phyloP scores from a whole-genome alignment of 2,888 invertebrate genomes.

The Buathra laborator region DNA sequence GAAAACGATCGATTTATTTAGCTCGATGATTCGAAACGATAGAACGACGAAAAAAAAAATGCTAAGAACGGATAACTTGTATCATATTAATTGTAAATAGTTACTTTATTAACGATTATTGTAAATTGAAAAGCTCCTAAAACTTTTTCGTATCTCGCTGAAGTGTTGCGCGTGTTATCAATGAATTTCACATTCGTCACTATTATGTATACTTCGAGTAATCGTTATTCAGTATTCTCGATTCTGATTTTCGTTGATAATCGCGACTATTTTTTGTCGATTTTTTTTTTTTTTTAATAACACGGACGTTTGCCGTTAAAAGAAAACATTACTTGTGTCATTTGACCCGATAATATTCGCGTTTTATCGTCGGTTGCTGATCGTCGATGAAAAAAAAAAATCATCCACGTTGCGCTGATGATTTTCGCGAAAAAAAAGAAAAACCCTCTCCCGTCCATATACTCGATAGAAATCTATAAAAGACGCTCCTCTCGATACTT shows the following conservation, averaged over 20 bases:
- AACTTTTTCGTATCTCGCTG: constrained; percentile 12
- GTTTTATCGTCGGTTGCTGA: constrained; percentile 11
- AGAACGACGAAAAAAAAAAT: constrained; percentile 10
- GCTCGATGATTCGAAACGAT: constrained; percentile 38
- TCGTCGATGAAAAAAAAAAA: background rate
- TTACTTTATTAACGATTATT: constrained; percentile 55
- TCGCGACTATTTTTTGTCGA: constrained; percentile 1
- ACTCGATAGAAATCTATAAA: background rate
- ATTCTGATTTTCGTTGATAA: constrained; percentile 44
- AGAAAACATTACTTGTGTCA: background rate
- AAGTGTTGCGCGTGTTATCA: constrained; percentile 31
- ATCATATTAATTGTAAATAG: constrained; percentile 69
- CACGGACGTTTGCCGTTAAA: background rate
- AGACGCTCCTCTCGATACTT: background rate
- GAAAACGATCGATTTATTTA: constrained; percentile 21
- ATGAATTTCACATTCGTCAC: constrained; percentile 36
- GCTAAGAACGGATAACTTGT: constrained; percentile 45
- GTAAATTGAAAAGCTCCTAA: constrained; percentile 39
- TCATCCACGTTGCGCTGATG: background rate
- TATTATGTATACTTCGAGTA: constrained; percentile 31
- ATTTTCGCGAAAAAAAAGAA: constrained; percentile 14
- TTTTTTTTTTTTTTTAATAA: background rate
- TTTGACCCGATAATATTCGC: constrained; percentile 9
- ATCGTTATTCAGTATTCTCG: constrained; percentile 59
- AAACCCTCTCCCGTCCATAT: background rate